Evolutionary conservation across 2,797 vertebrate species (phyloP).

Genomic region (Sciurus vulgaris): DNA sequence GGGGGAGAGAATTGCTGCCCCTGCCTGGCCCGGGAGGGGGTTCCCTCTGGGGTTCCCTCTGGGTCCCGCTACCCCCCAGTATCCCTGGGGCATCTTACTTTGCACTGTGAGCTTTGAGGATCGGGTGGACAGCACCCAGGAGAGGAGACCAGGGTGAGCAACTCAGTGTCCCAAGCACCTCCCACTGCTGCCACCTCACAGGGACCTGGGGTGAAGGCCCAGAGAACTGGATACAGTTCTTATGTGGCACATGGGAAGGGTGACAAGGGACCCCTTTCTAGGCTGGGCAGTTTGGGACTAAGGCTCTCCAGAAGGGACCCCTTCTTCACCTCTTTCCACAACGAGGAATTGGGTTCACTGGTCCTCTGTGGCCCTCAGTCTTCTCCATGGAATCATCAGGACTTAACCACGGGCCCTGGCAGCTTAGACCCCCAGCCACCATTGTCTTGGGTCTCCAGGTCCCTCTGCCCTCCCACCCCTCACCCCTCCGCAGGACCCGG

Average conservation of each 20-base stretch:
- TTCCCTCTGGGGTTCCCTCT: background rate
- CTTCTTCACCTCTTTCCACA: background rate
- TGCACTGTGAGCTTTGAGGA: background rate
- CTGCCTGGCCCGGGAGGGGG: background rate
- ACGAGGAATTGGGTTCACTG: background rate
- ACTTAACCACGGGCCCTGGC: background rate
- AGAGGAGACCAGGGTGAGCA: background rate
- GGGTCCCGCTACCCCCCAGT: background rate
- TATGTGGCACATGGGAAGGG: background rate
- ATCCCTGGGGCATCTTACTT: background rate
- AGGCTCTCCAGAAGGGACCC: background rate
- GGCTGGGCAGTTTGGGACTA: background rate
- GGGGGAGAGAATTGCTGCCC: too few species aligned
- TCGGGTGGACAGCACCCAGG: background rate
- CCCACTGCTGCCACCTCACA: background rate
- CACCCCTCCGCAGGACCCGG: background rate
- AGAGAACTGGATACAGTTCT: background rate
- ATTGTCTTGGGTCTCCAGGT: background rate
- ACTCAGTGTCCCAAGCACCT: background rate
- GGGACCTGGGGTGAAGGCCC: background rate
- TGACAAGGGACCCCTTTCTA: background rate
- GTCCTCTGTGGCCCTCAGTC: background rate
- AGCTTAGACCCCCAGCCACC: background rate
- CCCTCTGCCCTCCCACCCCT: background rate
- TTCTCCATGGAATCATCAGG: slow-evolving; percentile 12